Evolutionary conservation across 2,888 invertebrate species (phyloP).

Genomic region (Ochropleura plecta): DNA sequence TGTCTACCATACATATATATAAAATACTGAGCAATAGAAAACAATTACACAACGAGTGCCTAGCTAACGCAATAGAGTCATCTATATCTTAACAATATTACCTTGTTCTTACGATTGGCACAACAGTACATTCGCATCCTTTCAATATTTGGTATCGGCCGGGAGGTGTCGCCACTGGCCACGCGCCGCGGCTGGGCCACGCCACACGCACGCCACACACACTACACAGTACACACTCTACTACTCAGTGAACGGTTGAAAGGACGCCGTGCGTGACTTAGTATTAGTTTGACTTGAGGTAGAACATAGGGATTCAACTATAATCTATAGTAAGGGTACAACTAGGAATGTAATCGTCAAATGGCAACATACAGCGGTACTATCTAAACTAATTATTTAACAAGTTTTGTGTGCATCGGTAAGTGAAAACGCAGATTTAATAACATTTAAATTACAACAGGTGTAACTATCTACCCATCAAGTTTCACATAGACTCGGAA

Average conservation of each 20-base stretch:
- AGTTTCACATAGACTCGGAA: slow-evolving; percentile 65
- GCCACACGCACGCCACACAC: slow-evolving; percentile 57
- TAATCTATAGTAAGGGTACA: slow-evolving; percentile 86
- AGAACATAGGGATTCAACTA: slow-evolving; percentile 88
- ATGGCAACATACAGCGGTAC: slow-evolving; percentile 88
- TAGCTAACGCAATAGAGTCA: slow-evolving; percentile 86
- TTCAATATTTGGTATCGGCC: slow-evolving; percentile 86
- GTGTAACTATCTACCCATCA: slow-evolving; percentile 63
- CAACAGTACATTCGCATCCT: slow-evolving; percentile 84
- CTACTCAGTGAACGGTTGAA: slow-evolving; percentile 71
- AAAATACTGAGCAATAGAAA: slow-evolving; percentile 90
- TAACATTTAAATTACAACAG: slow-evolving; percentile 66
- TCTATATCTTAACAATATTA: slow-evolving; percentile 88
- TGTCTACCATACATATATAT: slow-evolving; percentile 81
- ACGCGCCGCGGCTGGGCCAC: slow-evolving; percentile 48
- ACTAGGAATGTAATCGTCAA: slow-evolving; percentile 88
- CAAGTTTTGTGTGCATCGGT: slow-evolving; percentile 77
- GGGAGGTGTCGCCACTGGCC: slow-evolving; percentile 58
- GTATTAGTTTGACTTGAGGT: slow-evolving; percentile 88
- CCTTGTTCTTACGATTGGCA: slow-evolving; percentile 89
- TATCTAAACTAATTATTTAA: slow-evolving; percentile 83
- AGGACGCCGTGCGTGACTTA: slow-evolving; percentile 86
- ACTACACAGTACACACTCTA: slow-evolving; percentile 52
- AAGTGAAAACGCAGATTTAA: slow-evolving; percentile 66
- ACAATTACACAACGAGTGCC: slow-evolving; percentile 86